These are phyloP conservation scores for Zaprionus tsacasi DNA, from an alignment of 1,140 invertebrate genomes.

Conservation along the genomic window DNA sequence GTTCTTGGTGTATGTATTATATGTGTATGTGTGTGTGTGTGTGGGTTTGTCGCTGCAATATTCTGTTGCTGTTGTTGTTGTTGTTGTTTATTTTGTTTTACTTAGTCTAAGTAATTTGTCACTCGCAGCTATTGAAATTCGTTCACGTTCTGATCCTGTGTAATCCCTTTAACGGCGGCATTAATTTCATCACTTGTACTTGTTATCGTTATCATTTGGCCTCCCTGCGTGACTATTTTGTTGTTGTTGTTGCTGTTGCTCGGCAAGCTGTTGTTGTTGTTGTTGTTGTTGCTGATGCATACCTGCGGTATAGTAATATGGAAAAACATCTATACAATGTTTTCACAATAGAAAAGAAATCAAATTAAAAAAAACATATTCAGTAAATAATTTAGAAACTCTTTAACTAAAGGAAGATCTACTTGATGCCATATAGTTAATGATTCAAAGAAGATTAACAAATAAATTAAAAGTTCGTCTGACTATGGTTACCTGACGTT, in stretches of 20 bases:
- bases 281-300: conserved; percentile 49
- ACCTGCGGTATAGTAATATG: conserved; percentile 74
- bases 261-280: conserved; percentile 40
- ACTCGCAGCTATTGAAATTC: conserved; percentile 49
- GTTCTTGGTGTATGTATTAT: conserved; percentile 21
- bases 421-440: no score
- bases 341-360: conserved; percentile 55
- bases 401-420: no score
- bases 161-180: conserved; percentile 3
- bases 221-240: conserved; percentile 35
- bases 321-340: conserved; percentile 79
- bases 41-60: conserved; percentile 56
- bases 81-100: conserved; percentile 53
- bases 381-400: neutral
- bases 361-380: conserved; percentile 42
- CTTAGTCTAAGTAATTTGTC: conserved; percentile 74
- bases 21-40: conserved; percentile 34
- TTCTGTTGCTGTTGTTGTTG: conserved; percentile 6
- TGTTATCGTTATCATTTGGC: conserved; percentile 53
- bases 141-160: conserved; percentile 34
- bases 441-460: no score
- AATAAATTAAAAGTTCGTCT: no score
- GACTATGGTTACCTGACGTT: conserved; percentile 53
- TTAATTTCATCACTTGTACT: conserved; percentile 59
- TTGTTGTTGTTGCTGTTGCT: conserved; percentile 44